phyloP scores from a whole-genome alignment of 2,797 vertebrate species.

The Typhlichthys eigenmanni region DNA sequence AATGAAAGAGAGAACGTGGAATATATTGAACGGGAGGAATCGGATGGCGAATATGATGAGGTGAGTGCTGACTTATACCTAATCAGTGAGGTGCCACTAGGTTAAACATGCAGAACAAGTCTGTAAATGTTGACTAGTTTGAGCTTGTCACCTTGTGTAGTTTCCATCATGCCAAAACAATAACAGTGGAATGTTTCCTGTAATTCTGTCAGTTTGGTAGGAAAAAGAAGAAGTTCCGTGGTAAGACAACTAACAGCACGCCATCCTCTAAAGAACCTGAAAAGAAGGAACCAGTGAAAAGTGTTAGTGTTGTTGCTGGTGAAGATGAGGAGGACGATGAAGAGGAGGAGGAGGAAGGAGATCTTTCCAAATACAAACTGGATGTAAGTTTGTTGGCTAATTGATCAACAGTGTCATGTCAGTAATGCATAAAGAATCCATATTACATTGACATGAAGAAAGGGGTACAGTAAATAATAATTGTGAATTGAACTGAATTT shows the following conservation, averaged over 20 bases:
- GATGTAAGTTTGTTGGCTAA: conserved; percentile 80
- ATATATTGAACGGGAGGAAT: conserved; percentile 97
- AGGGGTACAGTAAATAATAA: no score
- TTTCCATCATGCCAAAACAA: not conserved
- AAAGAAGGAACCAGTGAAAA: conserved; percentile 84
- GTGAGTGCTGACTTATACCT: conserved; percentile 58
- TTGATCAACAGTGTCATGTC: not conserved
- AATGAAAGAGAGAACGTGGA: conserved; percentile 98
- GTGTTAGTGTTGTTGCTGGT: conserved; percentile 40
- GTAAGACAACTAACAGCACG: conserved; percentile 80
- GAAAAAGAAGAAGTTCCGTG: conserved; percentile 97
- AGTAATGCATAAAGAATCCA: no score
- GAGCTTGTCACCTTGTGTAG: not conserved
- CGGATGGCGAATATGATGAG: conserved; percentile 98
- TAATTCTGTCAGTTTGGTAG: conserved; percentile 86
- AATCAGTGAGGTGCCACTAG: not conserved
- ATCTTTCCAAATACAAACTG: conserved; percentile 97
- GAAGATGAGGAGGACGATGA: conserved; percentile 89
- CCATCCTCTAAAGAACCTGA: conserved; percentile 85
- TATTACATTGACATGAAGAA: no score
- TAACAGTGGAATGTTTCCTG: not conserved
- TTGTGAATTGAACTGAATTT: no score
- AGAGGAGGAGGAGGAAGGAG: conserved; percentile 90
- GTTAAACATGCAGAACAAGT: not conserved
- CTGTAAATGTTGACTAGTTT: not conserved